phyloP scores from a whole-genome alignment of 2,113 vertebrate genomes.

The Phylloscopus trochilus region DNA sequence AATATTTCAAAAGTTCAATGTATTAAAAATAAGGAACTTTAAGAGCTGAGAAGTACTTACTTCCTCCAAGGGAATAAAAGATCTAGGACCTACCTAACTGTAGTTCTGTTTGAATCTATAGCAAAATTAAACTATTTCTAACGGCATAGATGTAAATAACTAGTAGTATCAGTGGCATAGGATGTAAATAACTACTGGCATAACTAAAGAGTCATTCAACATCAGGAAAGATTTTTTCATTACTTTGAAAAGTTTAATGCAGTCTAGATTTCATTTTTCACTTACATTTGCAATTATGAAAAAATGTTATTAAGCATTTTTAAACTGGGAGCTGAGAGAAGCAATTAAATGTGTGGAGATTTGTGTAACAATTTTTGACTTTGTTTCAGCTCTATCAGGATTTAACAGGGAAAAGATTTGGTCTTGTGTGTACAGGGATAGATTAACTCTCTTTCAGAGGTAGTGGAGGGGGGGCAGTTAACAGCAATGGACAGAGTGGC shows the following conservation, averaged over 20 bases:
- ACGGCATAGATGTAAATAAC: background rate
- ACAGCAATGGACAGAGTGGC: background rate
- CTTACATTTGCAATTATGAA: background rate
- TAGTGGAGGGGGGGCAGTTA: background rate
- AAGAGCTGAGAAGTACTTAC: background rate
- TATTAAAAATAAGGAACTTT: background rate
- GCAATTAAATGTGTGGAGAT: background rate
- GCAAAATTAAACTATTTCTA: background rate
- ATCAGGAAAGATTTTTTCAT: background rate
- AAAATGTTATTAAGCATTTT: background rate
- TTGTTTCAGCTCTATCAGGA: background rate
- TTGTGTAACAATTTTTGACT: background rate
- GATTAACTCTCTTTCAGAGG: background rate
- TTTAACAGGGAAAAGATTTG: background rate
- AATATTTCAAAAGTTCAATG: background rate
- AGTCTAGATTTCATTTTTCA: background rate
- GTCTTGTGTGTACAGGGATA: background rate
- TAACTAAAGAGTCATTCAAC: background rate
- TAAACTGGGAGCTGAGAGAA: background rate
- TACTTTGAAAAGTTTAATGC: background rate
- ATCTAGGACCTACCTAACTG: background rate
- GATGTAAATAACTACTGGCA: background rate
- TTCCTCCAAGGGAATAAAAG: background rate
- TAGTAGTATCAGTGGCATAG: background rate
- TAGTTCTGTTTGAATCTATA: background rate